Base-by-base conservation (phyloP, 2,888 invertebrate species). In the Agapostemon virescens region DNA sequence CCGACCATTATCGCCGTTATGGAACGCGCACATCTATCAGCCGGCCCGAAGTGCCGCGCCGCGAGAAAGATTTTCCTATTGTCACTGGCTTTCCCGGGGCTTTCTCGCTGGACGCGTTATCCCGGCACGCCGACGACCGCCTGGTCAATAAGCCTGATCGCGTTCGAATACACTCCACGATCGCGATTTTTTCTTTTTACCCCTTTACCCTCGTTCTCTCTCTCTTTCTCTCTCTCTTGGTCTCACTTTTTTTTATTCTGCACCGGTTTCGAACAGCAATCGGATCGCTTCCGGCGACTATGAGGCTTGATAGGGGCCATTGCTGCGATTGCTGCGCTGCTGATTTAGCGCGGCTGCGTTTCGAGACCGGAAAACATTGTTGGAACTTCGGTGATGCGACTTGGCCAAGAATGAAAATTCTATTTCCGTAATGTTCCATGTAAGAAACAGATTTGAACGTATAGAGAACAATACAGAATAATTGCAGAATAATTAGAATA, bases 1-100 rank as follows among this genome's bases (percentile, higher is more conserved):
- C 83, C 80, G 73, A 79, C 80, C 85, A 88, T 88, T 89, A 90
- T 89, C 88, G 83, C 82, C 83, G 82, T 84, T 86, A 83, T 85
- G 84, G 84, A 85, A 86, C 85, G 79, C 70, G 77, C 79, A 73
- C 82, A 85, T 84, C 87, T 82, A 85, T 87, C 87, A 88, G 81
- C 82, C 61, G 23, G 67, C 70, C 55, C 66, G 81, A 84, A 77
- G 78, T 79, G 76, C 33, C 55, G 79, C 69, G 49, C 38, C 36
- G 68, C 67, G 73, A 77, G 73, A 83, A 85, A 77, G 83, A 81
- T 83, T 83, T 82, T 74, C 69, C 80, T 81, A 81, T 83, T 84
- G 77, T 84, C 67, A 84, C 77, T 84, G 74, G 69, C 74, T 79
- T 81, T 84, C 45, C 66, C 74, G 40, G 49, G 58, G 74, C 58